Evolutionary conservation across 2,888 invertebrate genomes (phyloP).

Genomic region (Spilosoma lubricipeda): DNA sequence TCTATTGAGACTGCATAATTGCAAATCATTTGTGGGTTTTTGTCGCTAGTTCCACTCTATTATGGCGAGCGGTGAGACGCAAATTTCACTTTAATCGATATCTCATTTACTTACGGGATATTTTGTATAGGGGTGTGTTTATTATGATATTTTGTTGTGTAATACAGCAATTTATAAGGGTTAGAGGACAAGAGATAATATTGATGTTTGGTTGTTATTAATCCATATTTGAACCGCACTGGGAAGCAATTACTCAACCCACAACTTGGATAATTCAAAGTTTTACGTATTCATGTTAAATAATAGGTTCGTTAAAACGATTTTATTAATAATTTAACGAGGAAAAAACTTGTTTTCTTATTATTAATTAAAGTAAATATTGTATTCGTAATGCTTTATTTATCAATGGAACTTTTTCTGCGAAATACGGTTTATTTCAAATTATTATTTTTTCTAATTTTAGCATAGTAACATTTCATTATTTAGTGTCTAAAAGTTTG

Average conservation of each 20-base stretch:
- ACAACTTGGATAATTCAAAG: not conserved
- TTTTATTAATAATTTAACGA: too few relatives aligned
- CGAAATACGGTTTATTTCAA: too few relatives aligned
- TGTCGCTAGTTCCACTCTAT: conserved; percentile 59
- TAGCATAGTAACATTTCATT: not conserved
- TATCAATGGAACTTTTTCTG: too few relatives aligned
- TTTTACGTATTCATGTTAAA: not conserved
- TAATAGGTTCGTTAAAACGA: too few relatives aligned
- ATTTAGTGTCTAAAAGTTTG: not conserved
- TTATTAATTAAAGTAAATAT: too few relatives aligned
- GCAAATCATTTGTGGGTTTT: conserved; percentile 85
- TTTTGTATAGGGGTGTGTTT: conserved; percentile 22
- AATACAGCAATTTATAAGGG: not conserved
- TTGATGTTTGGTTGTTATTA: not conserved
- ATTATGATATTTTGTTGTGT: conserved; percentile 10
- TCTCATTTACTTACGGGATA: conserved; percentile 38
- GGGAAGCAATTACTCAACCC: not conserved
- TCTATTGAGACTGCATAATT: conserved; percentile 85
- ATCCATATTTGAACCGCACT: not conserved
- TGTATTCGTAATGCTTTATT: too few relatives aligned
- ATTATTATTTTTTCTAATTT: too few relatives aligned
- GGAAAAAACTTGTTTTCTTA: too few relatives aligned
- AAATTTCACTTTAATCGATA: conserved; percentile 54
- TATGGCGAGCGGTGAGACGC: conserved; percentile 57
- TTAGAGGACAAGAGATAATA: not conserved